Evolutionary conservation across 2,888 invertebrate species (phyloP).

Genomic region (Ochropacha duplaris): DNA sequence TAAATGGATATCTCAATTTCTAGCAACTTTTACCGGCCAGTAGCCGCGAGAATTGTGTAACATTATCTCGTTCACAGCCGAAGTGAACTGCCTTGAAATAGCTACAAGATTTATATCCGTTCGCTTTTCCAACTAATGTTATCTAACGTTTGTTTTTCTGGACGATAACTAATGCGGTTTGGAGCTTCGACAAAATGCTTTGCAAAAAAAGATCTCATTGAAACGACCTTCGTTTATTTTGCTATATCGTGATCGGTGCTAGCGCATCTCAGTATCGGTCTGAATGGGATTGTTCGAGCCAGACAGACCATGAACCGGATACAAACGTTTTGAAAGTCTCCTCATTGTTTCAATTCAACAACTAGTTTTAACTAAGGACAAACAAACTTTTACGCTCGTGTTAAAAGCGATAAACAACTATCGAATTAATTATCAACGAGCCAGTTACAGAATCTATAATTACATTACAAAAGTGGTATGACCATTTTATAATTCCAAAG

Average conservation of each 20-base stretch:
- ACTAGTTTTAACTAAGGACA: constrained; percentile 15
- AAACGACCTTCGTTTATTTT: constrained; percentile 44
- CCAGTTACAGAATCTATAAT: constrained; percentile 1
- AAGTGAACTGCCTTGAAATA: constrained; percentile 76
- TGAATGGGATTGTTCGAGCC: constrained; percentile 39
- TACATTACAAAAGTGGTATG: constrained; percentile 7
- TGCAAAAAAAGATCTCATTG: constrained; percentile 28
- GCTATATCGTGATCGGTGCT: constrained; percentile 30
- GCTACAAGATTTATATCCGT: constrained; percentile 64
- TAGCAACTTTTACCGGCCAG: constrained; percentile 65
- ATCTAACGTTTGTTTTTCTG: constrained; percentile 60
- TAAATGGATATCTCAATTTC: constrained; percentile 60
- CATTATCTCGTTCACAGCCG: constrained; percentile 59
- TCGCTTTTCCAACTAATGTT: constrained; percentile 65
- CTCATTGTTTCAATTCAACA: constrained; percentile 32
- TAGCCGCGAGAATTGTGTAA: constrained; percentile 68
- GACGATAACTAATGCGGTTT: constrained; percentile 33
- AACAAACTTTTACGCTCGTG: constrained; percentile 1
- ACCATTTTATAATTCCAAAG: constrained; percentile 31
- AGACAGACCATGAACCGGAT: constrained; percentile 46
- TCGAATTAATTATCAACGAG: constrained; percentile 5
- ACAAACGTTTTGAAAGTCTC: constrained; percentile 34
- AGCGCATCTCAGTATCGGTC: constrained; percentile 38
- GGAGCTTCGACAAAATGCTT: constrained; percentile 46
- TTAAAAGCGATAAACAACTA: constrained; percentile 4